Conservation (phyloP, 1,140 invertebrate genomes). For the Leptinotarsa texana region DNA sequence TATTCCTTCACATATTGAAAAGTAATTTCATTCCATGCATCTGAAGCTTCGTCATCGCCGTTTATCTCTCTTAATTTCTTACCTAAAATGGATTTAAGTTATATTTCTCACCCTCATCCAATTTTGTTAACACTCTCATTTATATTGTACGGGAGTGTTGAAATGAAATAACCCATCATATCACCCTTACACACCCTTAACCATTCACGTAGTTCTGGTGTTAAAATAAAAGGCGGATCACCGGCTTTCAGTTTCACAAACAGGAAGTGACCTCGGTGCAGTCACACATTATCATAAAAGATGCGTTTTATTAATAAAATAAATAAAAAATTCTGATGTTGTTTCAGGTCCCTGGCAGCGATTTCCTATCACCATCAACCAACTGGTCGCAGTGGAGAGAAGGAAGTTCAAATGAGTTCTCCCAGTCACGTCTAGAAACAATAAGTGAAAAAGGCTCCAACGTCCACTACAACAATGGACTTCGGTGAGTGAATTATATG, state of each 20-base stretch:
- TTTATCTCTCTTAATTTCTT: too few species aligned
- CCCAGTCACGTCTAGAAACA: constrained; percentile 20
- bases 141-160: too few species aligned
- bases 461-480: constrained; percentile 27
- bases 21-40: too few species aligned
- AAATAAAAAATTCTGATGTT: constrained; percentile 20
- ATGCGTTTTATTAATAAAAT: constrained; percentile 9
- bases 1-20: too few species aligned
- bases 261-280: neutral
- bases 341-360: constrained; percentile 21
- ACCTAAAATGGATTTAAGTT: too few species aligned
- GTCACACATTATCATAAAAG: neutral
- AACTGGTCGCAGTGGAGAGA: constrained; percentile 12
- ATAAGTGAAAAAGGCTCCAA: constrained; percentile 5
- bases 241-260: neutral
- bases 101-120: too few species aligned
- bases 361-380: constrained; percentile 5
- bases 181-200: too few species aligned
- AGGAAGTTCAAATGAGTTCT: constrained; percentile 23
- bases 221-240: too few species aligned
- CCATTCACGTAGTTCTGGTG: too few species aligned
- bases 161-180: too few species aligned
- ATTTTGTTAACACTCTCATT: too few species aligned
- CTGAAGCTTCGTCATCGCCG: too few species aligned
- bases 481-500: constrained; percentile 15